Base-by-base conservation (phyloP, 2,888 invertebrate species). In the Plusia festucae region DNA sequence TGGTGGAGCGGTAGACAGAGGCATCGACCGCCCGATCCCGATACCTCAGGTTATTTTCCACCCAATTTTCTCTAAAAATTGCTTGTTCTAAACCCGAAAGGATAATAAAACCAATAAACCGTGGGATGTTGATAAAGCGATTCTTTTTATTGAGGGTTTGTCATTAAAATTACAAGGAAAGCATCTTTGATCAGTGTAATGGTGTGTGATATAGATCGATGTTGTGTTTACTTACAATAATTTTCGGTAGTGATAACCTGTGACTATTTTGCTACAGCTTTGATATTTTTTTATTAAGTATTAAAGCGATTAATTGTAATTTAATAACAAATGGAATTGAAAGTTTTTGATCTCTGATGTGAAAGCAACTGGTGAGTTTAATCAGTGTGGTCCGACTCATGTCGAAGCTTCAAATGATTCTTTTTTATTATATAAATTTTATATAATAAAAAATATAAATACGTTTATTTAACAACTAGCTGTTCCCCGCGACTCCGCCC, bases 1-100 rank as follows among this genome's bases (percentile, higher is more conserved):
- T 95, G 95, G 95, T 94, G 95, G 94, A 94, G 91, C 63, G 94
- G 95, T 80, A 90, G 93, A 82, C 94, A 93, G 86, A 87, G 95
- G 79, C 95, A 94, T 81, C 92, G 95, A 76, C 95, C 94, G 55
- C 94, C 94, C 69, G 92, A 94, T 59, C 74, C 89, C 62, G 84
- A 85, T 67, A 84, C 80, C 65, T 68, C 89, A 93, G 94, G 94
- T 94, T 89, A 86, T 81, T 78, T 77, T 74, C 60, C 60, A 71
- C 59, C 32, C 76, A 64, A 74, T 79, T 75, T 74, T 73, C 63
- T 61, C 63, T 24, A 34, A 57, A 62, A 69, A 70, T 73, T 60
- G 52, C 65, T 73, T 70, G 63, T 64, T 68, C 58, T 52, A 65
- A 68, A 62, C 63, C 51, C 54, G 64, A 76, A 74, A 64, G 56